These are phyloP conservation scores for Tortricodes alternella DNA, from an alignment of 2,888 invertebrate genomes.

Conservation along the genomic window DNA sequence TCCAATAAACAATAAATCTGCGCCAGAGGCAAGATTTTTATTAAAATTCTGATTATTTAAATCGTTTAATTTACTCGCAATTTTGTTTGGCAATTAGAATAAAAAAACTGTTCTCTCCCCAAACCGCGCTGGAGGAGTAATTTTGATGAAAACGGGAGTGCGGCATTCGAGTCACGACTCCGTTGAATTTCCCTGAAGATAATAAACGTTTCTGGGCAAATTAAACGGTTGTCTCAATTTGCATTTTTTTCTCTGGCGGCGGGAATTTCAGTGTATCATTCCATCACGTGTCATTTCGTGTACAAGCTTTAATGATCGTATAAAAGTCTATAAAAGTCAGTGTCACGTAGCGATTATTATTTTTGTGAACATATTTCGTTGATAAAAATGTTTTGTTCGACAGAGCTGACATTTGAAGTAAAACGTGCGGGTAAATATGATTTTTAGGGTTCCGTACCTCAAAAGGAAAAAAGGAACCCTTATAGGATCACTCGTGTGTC, in stretches of 20 bases:
- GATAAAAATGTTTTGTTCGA: slow-evolving; percentile 6
- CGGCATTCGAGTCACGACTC: slow-evolving; percentile 64
- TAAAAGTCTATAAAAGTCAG: slow-evolving; percentile 15
- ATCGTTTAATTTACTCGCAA: slow-evolving; percentile 35
- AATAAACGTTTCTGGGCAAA: slow-evolving; percentile 72
- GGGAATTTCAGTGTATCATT: slow-evolving; percentile 20
- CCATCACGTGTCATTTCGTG: slow-evolving; percentile 18
- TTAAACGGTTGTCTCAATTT: slow-evolving; percentile 62
- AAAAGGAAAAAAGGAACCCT: too few species aligned
- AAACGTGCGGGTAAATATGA: background rate
- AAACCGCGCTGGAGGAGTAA: slow-evolving; percentile 34
- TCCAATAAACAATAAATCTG: slow-evolving; percentile 11
- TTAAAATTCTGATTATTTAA: slow-evolving; percentile 23
- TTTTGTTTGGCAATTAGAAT: slow-evolving; percentile 54
- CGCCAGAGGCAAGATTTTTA: slow-evolving; percentile 5
- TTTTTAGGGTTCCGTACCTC: background rate
- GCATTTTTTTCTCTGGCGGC: slow-evolving; percentile 37
- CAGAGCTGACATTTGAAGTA: slow-evolving; percentile 1
- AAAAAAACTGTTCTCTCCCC: slow-evolving; percentile 46
- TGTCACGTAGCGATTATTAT: slow-evolving; percentile 22
- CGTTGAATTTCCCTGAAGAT: slow-evolving; percentile 75
- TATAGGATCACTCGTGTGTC: too few species aligned
- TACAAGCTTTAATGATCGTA: slow-evolving; percentile 13
- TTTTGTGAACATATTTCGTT: slow-evolving; percentile 1
- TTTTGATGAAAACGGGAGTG: slow-evolving; percentile 59